Base-by-base conservation (phyloP, 2,888 invertebrate species). In the Mimas tiliae region DNA sequence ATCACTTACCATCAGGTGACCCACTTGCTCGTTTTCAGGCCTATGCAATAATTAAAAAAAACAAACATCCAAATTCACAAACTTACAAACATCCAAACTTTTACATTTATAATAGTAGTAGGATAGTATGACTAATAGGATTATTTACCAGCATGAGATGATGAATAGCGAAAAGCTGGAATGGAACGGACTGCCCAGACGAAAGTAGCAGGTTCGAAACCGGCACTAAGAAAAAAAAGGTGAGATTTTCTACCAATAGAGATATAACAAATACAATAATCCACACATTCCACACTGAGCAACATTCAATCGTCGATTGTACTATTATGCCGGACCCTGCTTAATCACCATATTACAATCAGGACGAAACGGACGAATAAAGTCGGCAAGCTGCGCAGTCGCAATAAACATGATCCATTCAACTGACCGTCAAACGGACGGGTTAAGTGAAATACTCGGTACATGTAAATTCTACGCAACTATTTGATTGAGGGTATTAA, bases 371-470 rank as follows among this genome's bases (percentile, higher is more conserved):
- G 82, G 76, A 81, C 82, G 86, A 58, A 88, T 87, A 85, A 87
- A 86, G 84, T 78, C 85, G 70, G 82, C 70, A 78, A 80, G 74
- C 81, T 83, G 84, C 87, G 85, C 85, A 86, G 83, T 83, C 82
- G 83, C 83, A 80, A 87, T 89, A 89, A 88, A 88, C 88, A 84
- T 82, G 58, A 76, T 72, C 89, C 86, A 91, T 91, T 90, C 84
- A 90, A 86, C 88, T 85, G 90, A 90, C 90, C 58, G 58, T 58
- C 72, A 72, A 72, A 50, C 68, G 64, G 65, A 48, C 65, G 74
- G 50, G 74, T 73, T 72, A 68, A 72, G 65, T 70, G 72, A 68
- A 77, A 70, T 72, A 73, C 75, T 63, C 69, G 63, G 62, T 11
- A 38, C 58, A 38, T 42, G 58, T 12, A 58, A 58, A 42, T 58